phyloP scores from a whole-genome alignment of 2,113 vertebrate species.

The Colossoma macropomum region DNA sequence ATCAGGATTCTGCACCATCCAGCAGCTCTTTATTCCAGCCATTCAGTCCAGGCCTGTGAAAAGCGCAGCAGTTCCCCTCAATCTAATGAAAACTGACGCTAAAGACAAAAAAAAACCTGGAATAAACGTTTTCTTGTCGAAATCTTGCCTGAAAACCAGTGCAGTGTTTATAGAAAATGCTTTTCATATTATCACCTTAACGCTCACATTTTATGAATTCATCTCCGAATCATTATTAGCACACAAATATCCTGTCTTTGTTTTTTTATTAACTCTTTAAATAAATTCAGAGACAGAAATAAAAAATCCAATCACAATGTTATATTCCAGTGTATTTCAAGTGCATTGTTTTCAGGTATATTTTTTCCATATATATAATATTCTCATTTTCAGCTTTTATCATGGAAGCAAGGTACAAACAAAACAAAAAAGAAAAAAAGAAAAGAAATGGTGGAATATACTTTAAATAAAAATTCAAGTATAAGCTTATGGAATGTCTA shows the following conservation, averaged over 20 bases:
- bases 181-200: background rate
- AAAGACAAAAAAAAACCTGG: background rate
- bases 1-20: too few relatives aligned
- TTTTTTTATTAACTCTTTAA: constrained; percentile 99
- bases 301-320: constrained; percentile 95
- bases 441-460: constrained; percentile 87
- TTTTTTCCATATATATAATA: constrained; percentile 77
- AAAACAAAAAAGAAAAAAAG: constrained; percentile 85
- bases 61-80: too few relatives aligned
- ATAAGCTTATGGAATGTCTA: constrained; percentile 96
- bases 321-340: constrained; percentile 99
- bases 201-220: background rate
- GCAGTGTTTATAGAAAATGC: background rate
- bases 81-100: background rate
- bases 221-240: constrained; percentile 71
- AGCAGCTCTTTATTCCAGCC: too few relatives aligned
- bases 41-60: too few relatives aligned
- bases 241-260: constrained; percentile 79
- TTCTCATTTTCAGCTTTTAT: constrained; percentile 91
- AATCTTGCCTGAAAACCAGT: background rate
- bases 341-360: constrained; percentile 98
- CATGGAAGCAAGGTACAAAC: constrained; percentile 91
- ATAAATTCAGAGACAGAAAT: constrained; percentile 97
- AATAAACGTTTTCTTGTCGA: background rate
- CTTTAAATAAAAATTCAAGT: constrained; percentile 99